phyloP scores from a whole-genome alignment of 1,140 invertebrate genomes.

The Chlorops oryzae region DNA sequence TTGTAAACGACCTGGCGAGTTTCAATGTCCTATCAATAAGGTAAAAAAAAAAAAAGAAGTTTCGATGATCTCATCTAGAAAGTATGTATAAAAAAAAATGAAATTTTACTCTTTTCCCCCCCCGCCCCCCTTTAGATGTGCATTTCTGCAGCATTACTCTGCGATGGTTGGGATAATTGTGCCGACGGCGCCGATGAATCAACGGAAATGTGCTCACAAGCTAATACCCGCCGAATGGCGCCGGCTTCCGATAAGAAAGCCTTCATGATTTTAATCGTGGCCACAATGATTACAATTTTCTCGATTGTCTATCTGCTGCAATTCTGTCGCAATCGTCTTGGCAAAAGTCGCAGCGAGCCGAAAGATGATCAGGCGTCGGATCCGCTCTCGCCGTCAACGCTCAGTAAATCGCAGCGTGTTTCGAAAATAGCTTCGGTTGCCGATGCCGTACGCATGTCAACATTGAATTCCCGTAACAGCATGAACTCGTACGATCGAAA shows the following conservation, averaged over 20 bases:
- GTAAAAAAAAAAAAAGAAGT: constrained; percentile 13
- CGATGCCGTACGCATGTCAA: constrained; percentile 61
- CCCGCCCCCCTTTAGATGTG: constrained; percentile 47
- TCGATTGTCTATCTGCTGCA: constrained; percentile 49
- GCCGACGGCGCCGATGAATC: constrained; percentile 68
- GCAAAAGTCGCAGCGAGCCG: constrained; percentile 47
- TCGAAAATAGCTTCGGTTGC: constrained; percentile 50
- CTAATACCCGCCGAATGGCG: constrained; percentile 30
- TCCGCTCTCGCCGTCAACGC: constrained; percentile 53
- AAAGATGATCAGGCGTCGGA: constrained; percentile 57
- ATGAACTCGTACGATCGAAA: constrained; percentile 68
- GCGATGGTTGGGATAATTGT: constrained; percentile 66
- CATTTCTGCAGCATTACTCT: constrained; percentile 55
- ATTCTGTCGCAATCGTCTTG: constrained; percentile 50
- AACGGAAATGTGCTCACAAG: constrained; percentile 53
- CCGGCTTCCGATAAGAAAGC: constrained; percentile 50
- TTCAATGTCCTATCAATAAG: constrained; percentile 57
- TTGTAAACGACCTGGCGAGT: constrained; percentile 56
- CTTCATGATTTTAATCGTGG: constrained; percentile 47
- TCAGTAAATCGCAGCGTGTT: constrained; percentile 49
- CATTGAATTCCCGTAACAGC: constrained; percentile 56
- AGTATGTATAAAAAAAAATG: constrained; percentile 19
- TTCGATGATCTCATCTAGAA: not conserved
- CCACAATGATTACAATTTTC: constrained; percentile 49
- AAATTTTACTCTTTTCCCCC: constrained; percentile 4